phyloP scores from a whole-genome alignment of 2,113 vertebrate genomes.

The Orientallactaga bullata region DNA sequence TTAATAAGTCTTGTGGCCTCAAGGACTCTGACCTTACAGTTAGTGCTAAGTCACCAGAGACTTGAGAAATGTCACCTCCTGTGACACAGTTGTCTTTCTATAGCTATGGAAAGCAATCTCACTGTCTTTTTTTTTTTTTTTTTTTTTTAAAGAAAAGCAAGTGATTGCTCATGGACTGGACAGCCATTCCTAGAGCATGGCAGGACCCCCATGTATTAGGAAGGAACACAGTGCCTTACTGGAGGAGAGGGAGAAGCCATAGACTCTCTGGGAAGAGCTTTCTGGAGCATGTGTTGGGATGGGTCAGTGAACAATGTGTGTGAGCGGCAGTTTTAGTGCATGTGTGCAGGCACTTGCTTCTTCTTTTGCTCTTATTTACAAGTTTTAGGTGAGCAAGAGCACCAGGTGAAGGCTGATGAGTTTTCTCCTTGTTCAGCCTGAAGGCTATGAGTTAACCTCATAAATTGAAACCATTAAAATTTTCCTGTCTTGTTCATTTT shows the following conservation, averaged over 20 bases:
- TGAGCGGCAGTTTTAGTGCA: not conserved
- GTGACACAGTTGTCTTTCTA: not conserved
- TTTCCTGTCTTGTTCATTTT: conserved; percentile 7
- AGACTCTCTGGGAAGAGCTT: not conserved
- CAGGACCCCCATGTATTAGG: not conserved
- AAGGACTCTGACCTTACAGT: too few species aligned
- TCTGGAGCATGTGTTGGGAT: not conserved
- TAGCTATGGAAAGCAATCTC: not conserved
- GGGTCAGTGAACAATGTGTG: not conserved
- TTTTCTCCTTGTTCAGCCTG: conserved; percentile 50
- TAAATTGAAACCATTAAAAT: conserved; percentile 64
- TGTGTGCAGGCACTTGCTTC: not conserved
- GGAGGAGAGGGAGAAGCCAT: not conserved
- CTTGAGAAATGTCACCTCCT: not conserved
- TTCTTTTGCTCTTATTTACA: conserved; percentile 36
- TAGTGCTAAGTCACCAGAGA: not conserved
- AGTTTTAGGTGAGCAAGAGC: conserved; percentile 17
- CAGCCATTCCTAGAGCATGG: not conserved
- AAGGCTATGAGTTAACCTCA: conserved; percentile 51
- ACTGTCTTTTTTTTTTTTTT: not conserved
- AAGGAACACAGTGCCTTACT: not conserved
- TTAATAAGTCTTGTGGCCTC: too few species aligned
- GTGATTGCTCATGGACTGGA: not conserved
- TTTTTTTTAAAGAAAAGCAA: not conserved
- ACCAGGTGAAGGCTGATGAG: not conserved